Evolutionary conservation across 2,888 invertebrate species (phyloP), one percentile per base, ranked within the genome.

Genomic region (Andrena trimmerana): DNA sequence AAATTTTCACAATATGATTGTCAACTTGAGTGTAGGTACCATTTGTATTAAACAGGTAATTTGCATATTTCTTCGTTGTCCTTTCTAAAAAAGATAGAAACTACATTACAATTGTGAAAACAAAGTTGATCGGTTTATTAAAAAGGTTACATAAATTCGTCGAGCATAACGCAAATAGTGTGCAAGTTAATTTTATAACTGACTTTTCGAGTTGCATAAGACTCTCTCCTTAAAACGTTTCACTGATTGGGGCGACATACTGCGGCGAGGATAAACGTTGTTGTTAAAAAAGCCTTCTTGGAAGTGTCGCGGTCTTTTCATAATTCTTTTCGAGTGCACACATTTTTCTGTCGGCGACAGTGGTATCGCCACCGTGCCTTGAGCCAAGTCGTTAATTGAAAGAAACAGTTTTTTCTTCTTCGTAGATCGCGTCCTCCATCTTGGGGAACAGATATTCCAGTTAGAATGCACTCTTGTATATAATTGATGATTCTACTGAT

Each of bases 231-330:
- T 10, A 29, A 52, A 29, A 3, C 8, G n/a, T 5, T n/a, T 8
- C 57, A 57, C 16, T 2, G 29, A 16, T 57, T 2, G 33, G 16
- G 20, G 57, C 57, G 20, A 20, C 10, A 24, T 42, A 65, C 63
- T 8, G 16, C 33, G 27, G 31, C 29, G 42, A 66, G 66, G 59
- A 73, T 48, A 48, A 36, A 57, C 27, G 52, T 8, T 48, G 31
- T 74, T 59, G 63, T 75, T 74, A 54, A 57, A 65, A 65, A 66
- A 60, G 10, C n/a, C 60, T 60, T 62, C 50, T 59, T 48, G 36
- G 36, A 65, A 69, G 48, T 78, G 63, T 20, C 27, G 29, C 36
- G 50, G 20, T 27, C 8, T 20, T 50, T 69, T 36, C 29, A 33
- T 50, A 27, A 27, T 24, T 63, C 65, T 60, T 74, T 79, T 68